Percentiles rank a stretch among this genome's conserved stretches.
These are phyloP conservation scores for Ornithoptera alexandrae DNA, from an alignment of 2,888 invertebrate species.

Conservation along the genomic window DNA sequence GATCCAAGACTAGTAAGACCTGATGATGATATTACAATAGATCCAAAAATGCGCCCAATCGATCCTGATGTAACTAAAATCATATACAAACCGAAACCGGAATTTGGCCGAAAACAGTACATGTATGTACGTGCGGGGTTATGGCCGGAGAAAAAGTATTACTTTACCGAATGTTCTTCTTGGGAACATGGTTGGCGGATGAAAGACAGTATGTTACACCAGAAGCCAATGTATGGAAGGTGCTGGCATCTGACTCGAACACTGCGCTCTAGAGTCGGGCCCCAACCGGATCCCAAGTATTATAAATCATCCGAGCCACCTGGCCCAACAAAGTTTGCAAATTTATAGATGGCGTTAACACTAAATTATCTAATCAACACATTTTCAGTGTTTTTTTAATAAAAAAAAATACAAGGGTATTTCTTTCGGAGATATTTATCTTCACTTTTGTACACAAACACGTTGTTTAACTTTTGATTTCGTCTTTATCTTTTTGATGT, in stretches of 20 bases:
- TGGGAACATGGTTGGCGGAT: constrained; percentile 56
- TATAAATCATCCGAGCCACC: constrained; percentile 44
- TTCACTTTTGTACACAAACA: too few relatives aligned
- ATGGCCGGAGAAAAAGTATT: constrained; percentile 51
- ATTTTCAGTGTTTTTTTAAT: too few relatives aligned
- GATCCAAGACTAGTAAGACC: constrained; percentile 48
- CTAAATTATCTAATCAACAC: neutral
- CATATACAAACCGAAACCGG: constrained; percentile 47
- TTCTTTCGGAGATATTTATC: too few relatives aligned
- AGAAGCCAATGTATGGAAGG: constrained; percentile 41
- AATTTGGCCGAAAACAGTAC: constrained; percentile 46
- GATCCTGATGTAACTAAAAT: constrained; percentile 41
- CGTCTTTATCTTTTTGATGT: too few relatives aligned
- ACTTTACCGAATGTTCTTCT: constrained; percentile 47
- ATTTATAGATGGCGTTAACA: constrained; percentile 35
- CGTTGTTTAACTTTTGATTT: too few relatives aligned
- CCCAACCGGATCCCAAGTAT: constrained; percentile 50
- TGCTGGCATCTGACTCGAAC: constrained; percentile 48
- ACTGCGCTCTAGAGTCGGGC: constrained; percentile 47
- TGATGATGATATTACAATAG: constrained; percentile 41
- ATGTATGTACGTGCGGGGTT: constrained; percentile 41
- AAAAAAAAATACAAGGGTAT: too few relatives aligned
- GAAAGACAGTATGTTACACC: constrained; percentile 42
- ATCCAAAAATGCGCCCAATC: constrained; percentile 55
- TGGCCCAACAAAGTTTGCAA: constrained; percentile 39